Evolutionary conservation across 1,140 invertebrate genomes (phyloP), one percentile per base, ranked within the genome.

Genomic region (Muscidifurax raptorellus): DNA sequence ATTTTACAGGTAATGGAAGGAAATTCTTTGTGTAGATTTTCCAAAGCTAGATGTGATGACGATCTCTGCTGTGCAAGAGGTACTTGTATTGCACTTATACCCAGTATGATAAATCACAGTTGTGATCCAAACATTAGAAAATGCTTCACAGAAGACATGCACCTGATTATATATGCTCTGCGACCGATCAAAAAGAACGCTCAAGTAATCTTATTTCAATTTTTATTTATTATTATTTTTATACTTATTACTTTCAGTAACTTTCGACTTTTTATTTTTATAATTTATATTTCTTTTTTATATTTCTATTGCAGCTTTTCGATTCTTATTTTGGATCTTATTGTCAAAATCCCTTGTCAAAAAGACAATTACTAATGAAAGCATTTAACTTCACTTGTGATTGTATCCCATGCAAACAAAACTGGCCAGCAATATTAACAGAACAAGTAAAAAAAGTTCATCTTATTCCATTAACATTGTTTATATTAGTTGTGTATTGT

Each of bases 51-150:
- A 0, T 85, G 84, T 15, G n/a, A 27, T 32, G 0, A 36, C 52
- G 27, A 47, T 69, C 40, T 22, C 32, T 85, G 84, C 64, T 71
- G 59, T 81, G 64, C 25, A 15, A 76, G 47, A 64, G 84, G 79
- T 52, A 18, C 13, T 18, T 81, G 69, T 22, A 30, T 85, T 44
- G 59, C 84, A 36, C 13, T 22, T 25, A 32, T 81, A 28, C 40
- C 59, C 71, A 69, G 18, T 30, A 36, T 67, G 18, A 22, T 85
- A 9, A 80, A 77, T 78, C 71, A 82, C 27, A 85, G 74, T 67
- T 81, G 79, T 47, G 64, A 77, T 77, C 84, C 84, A 69, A 81
- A 81, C 76, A 36, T 75, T 27, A 44, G 79, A 36, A 67, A 40
- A 59, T 85, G 79, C 30, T 59, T 59, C 22, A 77, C 79, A 36